Evolutionary conservation across 2,888 invertebrate genomes (phyloP), one percentile per base, ranked within the genome.

Genomic region (Arge pagana): DNA sequence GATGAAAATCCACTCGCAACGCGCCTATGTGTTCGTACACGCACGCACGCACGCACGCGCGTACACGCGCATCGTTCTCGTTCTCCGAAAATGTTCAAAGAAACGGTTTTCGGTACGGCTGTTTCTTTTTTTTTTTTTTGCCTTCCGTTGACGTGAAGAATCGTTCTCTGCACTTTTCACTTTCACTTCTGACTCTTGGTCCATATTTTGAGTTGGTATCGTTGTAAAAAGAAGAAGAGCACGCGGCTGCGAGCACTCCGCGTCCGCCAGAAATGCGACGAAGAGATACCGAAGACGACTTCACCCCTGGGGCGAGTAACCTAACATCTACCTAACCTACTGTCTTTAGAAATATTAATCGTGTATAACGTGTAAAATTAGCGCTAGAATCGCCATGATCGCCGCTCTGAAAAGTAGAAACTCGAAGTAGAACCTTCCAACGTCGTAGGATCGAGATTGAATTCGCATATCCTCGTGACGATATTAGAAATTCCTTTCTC

Each of bases 261-360:
- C 30, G 56, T 68, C n/a, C 63, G 69, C 67, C 66, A 68, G 67
- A 66, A 67, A 63, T 64, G 70, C 66, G 70, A 68, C 65, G 70
- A 72, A 70, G 70, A 70, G 65, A 64, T n/a, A 61, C 70, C 63
- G 67, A 73, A 72, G 74, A 74, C 64, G 69, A 67, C 63, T 68
- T 71, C 68, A 74, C 64, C 73, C n/a, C 69, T 68, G 74, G 72
- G 76, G 76, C 76, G 76, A 75, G 76, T 76, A 76, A 75, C 72
- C 67, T 70, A 74, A 72, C 68, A 75, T 72, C 70, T 74, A 74
- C 71, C 70, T 71, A 60, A 72, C 64, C 71, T 72, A 70, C 67
- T 73, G 68, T 74, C 68, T 74, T 73, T 73, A 72, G 71, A 70
- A 62, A 65, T 39, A 39, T 51, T 68, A 71, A 64, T 68, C 72